Conservation (phyloP, 2,113 vertebrate genomes). For the Hyperopisus bebe region DNA sequence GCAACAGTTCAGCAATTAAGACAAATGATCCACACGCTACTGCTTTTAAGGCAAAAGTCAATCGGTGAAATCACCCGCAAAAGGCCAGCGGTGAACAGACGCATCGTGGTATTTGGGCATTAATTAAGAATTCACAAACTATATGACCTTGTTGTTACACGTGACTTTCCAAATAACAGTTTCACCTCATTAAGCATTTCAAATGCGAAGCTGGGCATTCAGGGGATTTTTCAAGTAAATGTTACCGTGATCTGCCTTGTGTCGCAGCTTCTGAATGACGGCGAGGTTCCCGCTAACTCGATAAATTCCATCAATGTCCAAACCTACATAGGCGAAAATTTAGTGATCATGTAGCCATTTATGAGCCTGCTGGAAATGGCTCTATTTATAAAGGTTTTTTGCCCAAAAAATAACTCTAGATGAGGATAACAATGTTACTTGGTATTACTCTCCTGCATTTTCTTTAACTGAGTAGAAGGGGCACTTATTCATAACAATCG, state of each 20-base stretch:
- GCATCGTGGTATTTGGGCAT: background rate
- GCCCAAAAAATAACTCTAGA: background rate
- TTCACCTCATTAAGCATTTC: background rate
- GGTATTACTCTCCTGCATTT: background rate
- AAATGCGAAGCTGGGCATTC: background rate
- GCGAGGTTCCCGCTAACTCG: constrained; percentile 90
- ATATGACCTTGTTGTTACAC: background rate
- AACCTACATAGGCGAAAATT: constrained; percentile 48
- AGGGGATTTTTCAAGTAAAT: background rate
- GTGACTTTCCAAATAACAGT: background rate
- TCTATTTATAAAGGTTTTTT: background rate
- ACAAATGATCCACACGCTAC: background rate
- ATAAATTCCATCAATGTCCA: constrained; percentile 88
- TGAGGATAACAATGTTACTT: background rate
- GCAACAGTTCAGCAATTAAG: background rate
- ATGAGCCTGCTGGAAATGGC: background rate
- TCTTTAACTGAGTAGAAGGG: background rate
- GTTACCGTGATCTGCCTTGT: constrained; percentile 85
- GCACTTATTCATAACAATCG: background rate
- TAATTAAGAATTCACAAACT: background rate
- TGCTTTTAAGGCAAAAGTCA: background rate
- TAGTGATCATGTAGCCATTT: background rate
- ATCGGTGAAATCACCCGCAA: background rate
- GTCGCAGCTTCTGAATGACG: constrained; percentile 86
- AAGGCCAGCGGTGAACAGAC: background rate